Evolutionary conservation across 2,888 invertebrate species (phyloP).

Genomic region (Trachelus iudaicus): DNA sequence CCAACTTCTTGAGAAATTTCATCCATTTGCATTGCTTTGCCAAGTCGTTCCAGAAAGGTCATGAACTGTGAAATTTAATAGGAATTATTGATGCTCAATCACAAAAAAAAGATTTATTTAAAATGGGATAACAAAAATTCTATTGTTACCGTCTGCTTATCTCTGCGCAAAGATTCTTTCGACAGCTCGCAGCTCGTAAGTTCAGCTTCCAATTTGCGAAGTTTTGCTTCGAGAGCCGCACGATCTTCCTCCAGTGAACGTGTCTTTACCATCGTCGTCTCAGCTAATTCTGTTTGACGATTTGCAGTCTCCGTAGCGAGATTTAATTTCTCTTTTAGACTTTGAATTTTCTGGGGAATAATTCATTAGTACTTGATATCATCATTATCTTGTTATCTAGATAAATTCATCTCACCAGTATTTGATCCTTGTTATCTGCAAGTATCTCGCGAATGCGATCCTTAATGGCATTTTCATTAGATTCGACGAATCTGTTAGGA

Average conservation of each 20-base stretch:
- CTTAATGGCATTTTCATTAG: constrained; percentile 81
- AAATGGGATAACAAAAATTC: background rate
- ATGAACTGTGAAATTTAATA: constrained; percentile 72
- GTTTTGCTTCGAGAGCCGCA: constrained; percentile 76
- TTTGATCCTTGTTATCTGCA: constrained; percentile 81
- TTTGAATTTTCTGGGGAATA: constrained; percentile 76
- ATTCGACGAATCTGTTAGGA: constrained; percentile 79
- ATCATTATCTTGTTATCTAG: background rate
- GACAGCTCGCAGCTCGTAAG: constrained; percentile 78
- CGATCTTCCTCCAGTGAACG: constrained; percentile 82
- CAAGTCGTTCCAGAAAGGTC: constrained; percentile 85
- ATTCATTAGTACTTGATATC: background rate
- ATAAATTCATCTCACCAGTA: constrained; percentile 69
- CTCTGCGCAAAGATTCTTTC: constrained; percentile 78
- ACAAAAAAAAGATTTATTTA: background rate
- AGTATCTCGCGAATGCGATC: constrained; percentile 82
- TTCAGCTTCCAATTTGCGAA: constrained; percentile 85
- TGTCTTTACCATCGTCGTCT: constrained; percentile 58
- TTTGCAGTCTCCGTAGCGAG: constrained; percentile 79
- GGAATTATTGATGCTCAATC: background rate
- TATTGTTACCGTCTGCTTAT: constrained; percentile 74
- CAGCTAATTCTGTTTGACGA: constrained; percentile 69
- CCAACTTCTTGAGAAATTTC: constrained; percentile 84
- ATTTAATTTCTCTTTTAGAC: constrained; percentile 79
- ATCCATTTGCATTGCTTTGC: constrained; percentile 86